Evolutionary conservation across 2,113 vertebrate species (phyloP).

Genomic region (Todiramphus saurophagus): DNA sequence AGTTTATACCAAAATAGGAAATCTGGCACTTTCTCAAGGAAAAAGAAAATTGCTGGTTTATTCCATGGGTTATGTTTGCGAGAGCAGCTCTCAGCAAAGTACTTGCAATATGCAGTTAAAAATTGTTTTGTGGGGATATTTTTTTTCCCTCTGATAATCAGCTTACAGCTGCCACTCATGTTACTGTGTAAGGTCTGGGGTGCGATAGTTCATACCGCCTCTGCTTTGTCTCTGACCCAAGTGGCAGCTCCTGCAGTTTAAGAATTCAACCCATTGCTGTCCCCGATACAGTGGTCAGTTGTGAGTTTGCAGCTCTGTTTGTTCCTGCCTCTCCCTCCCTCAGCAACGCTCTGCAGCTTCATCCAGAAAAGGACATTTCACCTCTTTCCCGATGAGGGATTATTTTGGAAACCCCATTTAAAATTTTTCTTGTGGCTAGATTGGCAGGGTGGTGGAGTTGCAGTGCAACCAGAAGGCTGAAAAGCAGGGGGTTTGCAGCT

Average conservation of each 20-base stretch:
- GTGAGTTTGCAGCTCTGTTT: background rate
- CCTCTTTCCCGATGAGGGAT: background rate
- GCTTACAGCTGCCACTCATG: background rate
- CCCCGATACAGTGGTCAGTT: background rate
- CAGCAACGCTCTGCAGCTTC: rapidly evolving
- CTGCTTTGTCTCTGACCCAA: background rate
- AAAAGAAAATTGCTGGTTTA: background rate
- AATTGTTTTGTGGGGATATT: background rate
- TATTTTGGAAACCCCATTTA: background rate
- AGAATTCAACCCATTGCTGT: background rate
- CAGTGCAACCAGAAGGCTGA: background rate
- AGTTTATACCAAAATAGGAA: constrained; percentile 49
- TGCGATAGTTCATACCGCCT: background rate
- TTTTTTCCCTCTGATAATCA: background rate
- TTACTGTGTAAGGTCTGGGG: background rate
- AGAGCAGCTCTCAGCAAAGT: background rate
- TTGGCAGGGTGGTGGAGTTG: background rate
- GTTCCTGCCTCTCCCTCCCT: background rate
- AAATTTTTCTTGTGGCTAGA: background rate
- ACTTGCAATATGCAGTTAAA: background rate
- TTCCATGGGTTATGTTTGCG: background rate
- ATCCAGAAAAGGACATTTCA: background rate
- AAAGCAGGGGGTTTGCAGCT: background rate
- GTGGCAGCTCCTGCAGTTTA: background rate
- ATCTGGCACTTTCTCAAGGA: constrained; percentile 32